Percentiles rank a stretch among this genome's conserved stretches.
Evolutionary conservation across 2,113 vertebrate species (phyloP).

Genomic region (Tachysurus fulvidraco): DNA sequence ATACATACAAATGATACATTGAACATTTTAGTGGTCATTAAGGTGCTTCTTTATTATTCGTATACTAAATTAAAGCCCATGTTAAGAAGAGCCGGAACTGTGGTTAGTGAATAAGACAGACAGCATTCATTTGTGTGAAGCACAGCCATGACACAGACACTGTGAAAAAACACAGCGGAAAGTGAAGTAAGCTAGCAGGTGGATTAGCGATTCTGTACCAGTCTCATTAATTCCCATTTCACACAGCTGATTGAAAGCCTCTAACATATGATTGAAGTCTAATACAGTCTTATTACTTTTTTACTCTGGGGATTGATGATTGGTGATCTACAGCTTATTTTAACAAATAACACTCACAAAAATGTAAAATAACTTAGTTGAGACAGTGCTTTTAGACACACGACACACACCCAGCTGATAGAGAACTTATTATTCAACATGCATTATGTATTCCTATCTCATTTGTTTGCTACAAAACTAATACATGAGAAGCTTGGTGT

Average conservation of each 20-base stretch:
- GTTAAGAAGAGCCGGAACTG: not conserved
- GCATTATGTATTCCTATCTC: no score
- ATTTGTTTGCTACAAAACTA: no score
- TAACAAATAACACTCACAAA: not conserved
- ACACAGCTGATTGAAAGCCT: not conserved
- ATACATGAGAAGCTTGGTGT: no score
- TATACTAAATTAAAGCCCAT: not conserved
- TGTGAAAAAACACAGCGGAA: not conserved
- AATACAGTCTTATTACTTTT: not conserved
- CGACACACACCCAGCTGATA: not conserved
- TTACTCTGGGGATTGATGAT: not conserved
- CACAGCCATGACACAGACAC: not conserved
- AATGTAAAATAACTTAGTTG: not conserved
- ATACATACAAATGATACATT: conserved; percentile 36
- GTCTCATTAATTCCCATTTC: not conserved
- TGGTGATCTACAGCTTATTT: not conserved
- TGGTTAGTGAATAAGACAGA: not conserved
- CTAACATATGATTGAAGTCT: not conserved
- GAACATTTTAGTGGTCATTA: conserved; percentile 39
- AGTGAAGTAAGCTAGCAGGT: not conserved
- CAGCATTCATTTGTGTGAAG: not conserved
- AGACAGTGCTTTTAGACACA: not conserved
- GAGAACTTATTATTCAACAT: not conserved
- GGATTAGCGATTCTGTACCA: not conserved
- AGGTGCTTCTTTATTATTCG: not conserved